phyloP scores from a whole-genome alignment of 2,888 invertebrate species.

The Linnaemya tessellans region DNA sequence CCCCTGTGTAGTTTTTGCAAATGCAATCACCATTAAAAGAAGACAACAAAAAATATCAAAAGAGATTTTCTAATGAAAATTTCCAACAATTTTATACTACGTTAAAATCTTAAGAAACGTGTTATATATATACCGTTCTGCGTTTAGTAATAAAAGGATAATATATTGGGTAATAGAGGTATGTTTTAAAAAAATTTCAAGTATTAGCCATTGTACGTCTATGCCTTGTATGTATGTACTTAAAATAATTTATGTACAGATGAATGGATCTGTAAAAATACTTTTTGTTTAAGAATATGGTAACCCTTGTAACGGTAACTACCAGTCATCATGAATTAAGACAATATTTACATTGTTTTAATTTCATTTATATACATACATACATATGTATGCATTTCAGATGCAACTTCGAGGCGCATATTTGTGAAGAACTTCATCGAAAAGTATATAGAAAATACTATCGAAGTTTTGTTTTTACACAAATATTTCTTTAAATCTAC shows the following conservation, averaged over 20 bases:
- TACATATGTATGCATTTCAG: not conserved
- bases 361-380: slow-evolving; percentile 11
- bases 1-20: slow-evolving; percentile 46
- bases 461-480: no score
- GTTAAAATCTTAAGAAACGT: slow-evolving; percentile 54
- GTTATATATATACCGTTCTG: slow-evolving; percentile 47
- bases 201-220: not conserved
- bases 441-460: no score
- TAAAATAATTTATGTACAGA: not conserved
- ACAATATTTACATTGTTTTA: slow-evolving; percentile 41
- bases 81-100: slow-evolving; percentile 37
- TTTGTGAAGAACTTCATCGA: not conserved
- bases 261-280: not conserved
- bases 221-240: not conserved
- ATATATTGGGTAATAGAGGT: slow-evolving; percentile 25
- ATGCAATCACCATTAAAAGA: slow-evolving; percentile 52
- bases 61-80: slow-evolving; percentile 41
- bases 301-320: slow-evolving; percentile 52
- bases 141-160: slow-evolving; percentile 14
- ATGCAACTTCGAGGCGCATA: not conserved
- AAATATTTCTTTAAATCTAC: no score
- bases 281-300: slow-evolving; percentile 8
- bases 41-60: slow-evolving; percentile 31
- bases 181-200: slow-evolving; percentile 42
- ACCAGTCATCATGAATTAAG: slow-evolving; percentile 52